phyloP scores from a whole-genome alignment of 2,797 vertebrate species.

The Ibycter americanus region DNA sequence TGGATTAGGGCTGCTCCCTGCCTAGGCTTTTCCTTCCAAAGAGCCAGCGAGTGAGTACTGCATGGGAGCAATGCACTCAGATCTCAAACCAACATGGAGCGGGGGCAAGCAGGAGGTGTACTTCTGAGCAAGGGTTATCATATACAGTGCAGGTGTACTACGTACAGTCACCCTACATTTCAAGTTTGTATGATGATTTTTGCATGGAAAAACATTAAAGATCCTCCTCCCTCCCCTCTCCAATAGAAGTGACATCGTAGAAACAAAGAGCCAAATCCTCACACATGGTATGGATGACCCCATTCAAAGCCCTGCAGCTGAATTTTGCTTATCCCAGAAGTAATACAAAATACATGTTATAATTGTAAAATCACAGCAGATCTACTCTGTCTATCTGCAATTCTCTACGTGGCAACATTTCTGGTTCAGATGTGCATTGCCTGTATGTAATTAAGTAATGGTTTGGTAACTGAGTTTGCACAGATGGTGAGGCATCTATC shows the following conservation, averaged over 20 bases:
- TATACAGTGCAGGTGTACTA: neutral
- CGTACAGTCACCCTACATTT: neutral
- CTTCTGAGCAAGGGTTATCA: neutral
- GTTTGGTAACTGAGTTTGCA: neutral
- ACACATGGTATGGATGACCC: neutral
- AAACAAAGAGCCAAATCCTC: neutral
- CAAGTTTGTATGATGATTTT: neutral
- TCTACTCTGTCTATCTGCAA: neutral
- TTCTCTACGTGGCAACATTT: neutral
- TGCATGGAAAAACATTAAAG: neutral
- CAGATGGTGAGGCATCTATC: neutral
- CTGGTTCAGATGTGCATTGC: neutral
- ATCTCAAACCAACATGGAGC: neutral
- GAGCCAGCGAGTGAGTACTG: accelerated
- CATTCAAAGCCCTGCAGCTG: neutral
- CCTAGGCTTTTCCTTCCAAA: neutral
- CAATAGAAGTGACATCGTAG: neutral
- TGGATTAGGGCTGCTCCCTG: neutral
- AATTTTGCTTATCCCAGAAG: neutral
- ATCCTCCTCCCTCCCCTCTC: neutral
- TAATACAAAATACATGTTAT: neutral
- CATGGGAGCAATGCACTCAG: accelerated
- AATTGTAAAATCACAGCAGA: neutral
- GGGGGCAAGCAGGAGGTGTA: accelerated
- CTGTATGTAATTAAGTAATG: neutral